Conservation (phyloP, 2,888 invertebrate genomes). For the Drosophila engyochracea region DNA sequence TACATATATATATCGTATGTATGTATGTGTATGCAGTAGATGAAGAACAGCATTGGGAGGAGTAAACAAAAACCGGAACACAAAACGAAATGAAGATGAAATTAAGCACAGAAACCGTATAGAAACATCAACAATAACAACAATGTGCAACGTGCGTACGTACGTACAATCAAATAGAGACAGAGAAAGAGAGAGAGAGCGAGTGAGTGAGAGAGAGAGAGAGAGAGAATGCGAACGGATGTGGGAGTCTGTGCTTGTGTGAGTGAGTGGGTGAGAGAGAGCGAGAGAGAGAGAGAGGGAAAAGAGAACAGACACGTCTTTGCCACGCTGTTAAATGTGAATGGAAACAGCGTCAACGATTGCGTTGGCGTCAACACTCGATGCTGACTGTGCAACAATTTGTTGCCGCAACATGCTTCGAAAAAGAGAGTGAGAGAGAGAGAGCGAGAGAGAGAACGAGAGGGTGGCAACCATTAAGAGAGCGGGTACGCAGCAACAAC, state of each 20-base stretch:
- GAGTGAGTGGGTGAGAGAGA: not conserved
- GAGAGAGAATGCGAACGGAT: not conserved
- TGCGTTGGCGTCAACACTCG: slow-evolving; percentile 17
- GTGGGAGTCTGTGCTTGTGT: not conserved
- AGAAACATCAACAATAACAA: slow-evolving; percentile 39
- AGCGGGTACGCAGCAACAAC: slow-evolving; percentile 21
- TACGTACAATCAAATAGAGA: not conserved
- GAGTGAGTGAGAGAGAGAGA: slow-evolving; percentile 13
- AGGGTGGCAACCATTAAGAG: not conserved
- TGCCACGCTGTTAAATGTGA: slow-evolving; percentile 51
- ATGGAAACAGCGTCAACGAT: slow-evolving; percentile 50
- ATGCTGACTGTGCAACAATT: slow-evolving; percentile 72
- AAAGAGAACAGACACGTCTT: slow-evolving; percentile 22
- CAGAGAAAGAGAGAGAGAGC: slow-evolving; percentile 14
- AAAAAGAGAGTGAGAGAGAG: not conserved
- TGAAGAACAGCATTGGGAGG: not conserved
- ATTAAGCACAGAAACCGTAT: slow-evolving; percentile 24
- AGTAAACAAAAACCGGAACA: not conserved
- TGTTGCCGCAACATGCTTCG: slow-evolving; percentile 65
- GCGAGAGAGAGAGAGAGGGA: slow-evolving; percentile 7
- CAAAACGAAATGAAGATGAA: slow-evolving; percentile 13
- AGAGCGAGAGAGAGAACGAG: slow-evolving; percentile 2
- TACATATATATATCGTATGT: not conserved
- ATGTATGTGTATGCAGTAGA: not conserved
- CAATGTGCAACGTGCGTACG: slow-evolving; percentile 47